Conservation (phyloP, 2,888 invertebrate species). For the Hydrotaea cyrtoneurina region DNA sequence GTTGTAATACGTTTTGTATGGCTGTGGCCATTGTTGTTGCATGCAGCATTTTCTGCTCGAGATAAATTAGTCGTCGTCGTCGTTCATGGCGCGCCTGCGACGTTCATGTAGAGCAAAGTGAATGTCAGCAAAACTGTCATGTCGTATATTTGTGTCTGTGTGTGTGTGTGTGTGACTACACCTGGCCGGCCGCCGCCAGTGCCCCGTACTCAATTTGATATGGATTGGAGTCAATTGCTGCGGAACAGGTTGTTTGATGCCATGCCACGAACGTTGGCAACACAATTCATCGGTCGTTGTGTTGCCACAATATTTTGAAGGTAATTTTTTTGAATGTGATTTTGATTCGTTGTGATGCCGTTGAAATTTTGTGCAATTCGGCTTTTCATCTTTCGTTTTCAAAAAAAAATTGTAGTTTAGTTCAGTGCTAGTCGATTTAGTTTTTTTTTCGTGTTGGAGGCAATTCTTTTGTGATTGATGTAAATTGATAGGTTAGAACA, state of each 20-base stretch:
- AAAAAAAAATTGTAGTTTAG: background rate
- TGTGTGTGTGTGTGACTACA: too few relatives aligned
- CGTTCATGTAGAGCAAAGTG: conserved; percentile 60
- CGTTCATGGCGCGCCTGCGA: background rate
- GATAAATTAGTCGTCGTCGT: conserved; percentile 22
- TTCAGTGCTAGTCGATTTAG: background rate
- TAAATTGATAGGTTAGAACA: conserved; percentile 15
- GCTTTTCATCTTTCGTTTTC: background rate
- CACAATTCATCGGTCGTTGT: conserved; percentile 35
- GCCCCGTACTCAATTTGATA: conserved; percentile 5
- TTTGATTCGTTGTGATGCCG: conserved; percentile 6
- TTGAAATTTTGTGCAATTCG: background rate
- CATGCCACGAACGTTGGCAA: background rate
- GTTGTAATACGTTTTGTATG: background rate
- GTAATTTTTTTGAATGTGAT: conserved; percentile 57
- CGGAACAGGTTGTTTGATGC: background rate
- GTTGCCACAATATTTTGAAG: conserved; percentile 61
- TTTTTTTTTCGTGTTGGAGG: background rate
- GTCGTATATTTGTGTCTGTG: conserved; percentile 11
- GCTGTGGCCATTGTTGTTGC: background rate
- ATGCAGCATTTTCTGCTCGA: conserved; percentile 22
- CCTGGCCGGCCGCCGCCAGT: background rate
- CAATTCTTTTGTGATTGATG: background rate
- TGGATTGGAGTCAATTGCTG: background rate
- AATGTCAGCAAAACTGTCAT: conserved; percentile 67